Conservation (phyloP, 2,113 vertebrate genomes). For the Pelecanus crispus region DNA sequence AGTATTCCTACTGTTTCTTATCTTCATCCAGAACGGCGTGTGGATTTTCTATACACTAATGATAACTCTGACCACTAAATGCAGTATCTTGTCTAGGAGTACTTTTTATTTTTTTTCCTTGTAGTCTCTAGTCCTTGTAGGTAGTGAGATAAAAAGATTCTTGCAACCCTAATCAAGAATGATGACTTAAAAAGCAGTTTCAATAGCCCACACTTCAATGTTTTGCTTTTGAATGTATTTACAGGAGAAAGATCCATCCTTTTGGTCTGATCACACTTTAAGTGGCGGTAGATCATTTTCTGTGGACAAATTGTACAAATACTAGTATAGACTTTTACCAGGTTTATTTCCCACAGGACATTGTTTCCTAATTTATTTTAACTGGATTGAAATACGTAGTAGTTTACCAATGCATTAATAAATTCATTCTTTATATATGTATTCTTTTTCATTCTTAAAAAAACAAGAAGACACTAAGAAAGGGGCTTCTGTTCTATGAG, state of each 20-base stretch:
- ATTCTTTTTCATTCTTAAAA: not conserved
- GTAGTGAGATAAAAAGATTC: not conserved
- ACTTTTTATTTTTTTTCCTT: not conserved
- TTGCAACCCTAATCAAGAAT: not conserved
- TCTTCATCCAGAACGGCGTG: not conserved
- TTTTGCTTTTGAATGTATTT: not conserved
- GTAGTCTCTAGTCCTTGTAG: not conserved
- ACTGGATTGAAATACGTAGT: not conserved
- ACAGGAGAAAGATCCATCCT: not conserved
- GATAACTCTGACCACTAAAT: not conserved
- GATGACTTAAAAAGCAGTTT: not conserved
- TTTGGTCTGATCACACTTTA: not conserved
- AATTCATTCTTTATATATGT: not conserved
- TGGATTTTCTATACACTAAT: not conserved
- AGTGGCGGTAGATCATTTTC: not conserved
- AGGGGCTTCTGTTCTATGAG: not conserved
- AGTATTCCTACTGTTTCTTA: not conserved
- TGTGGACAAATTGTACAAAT: not conserved
- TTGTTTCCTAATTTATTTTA: not conserved
- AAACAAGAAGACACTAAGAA: not conserved
- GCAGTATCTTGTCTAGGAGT: not conserved
- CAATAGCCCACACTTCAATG: not conserved
- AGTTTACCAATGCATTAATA: not conserved
- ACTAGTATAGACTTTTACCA: not conserved
- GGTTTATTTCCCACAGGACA: not conserved